phyloP scores from a whole-genome alignment of 2,113 vertebrate genomes.

The Pseudorhombus dupliciocellatus region DNA sequence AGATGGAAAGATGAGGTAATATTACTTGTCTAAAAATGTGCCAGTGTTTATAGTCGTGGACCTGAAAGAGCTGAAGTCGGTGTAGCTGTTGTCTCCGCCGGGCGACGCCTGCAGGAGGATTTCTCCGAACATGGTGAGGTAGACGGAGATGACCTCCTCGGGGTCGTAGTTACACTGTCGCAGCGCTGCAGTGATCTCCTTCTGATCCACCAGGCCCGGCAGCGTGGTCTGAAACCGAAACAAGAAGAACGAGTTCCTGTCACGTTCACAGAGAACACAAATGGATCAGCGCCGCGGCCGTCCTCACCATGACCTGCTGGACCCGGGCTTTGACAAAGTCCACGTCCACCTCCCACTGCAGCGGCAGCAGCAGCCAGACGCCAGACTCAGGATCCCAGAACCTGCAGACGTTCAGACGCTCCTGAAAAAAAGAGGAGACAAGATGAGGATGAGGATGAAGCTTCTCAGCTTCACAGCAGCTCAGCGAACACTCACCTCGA shows the following conservation, averaged over 20 bases:
- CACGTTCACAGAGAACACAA: background rate
- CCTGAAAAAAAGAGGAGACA: slow-evolving; percentile 51
- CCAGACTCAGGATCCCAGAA: slow-evolving; percentile 73
- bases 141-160: slow-evolving; percentile 75
- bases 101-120: slow-evolving; percentile 57
- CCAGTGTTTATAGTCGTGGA: background rate
- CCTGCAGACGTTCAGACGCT: slow-evolving; percentile 71
- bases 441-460: background rate
- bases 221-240: slow-evolving; percentile 55
- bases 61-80: slow-evolving; percentile 69
- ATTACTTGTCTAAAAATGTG: no score
- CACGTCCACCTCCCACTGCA: slow-evolving; percentile 74
- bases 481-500: slow-evolving; percentile 61
- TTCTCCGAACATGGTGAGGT: slow-evolving; percentile 76
- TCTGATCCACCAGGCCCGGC: slow-evolving; percentile 73
- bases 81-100: slow-evolving; percentile 37
- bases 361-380: slow-evolving; percentile 73
- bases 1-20: no score
- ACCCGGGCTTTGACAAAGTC: slow-evolving; percentile 67
- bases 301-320: slow-evolving; percentile 69
- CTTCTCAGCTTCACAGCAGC: no score
- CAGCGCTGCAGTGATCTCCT: slow-evolving; percentile 76
- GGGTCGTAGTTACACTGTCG: slow-evolving; percentile 76
- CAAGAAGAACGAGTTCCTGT: no score
- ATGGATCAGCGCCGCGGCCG: background rate